Conservation (phyloP, 2,888 invertebrate species). For the Anthophora plumipes region DNA sequence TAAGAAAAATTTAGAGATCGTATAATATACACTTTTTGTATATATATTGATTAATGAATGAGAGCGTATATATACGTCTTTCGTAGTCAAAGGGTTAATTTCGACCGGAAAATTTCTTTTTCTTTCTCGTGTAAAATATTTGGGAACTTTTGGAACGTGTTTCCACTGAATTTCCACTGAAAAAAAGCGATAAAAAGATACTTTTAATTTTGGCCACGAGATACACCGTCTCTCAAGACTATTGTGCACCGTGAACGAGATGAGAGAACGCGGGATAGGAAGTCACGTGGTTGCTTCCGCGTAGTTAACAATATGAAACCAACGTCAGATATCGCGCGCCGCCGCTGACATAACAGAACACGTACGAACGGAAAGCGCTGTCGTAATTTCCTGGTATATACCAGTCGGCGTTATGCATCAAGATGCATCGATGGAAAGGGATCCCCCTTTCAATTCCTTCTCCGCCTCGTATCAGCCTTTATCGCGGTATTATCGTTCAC, state of each 20-base stretch:
- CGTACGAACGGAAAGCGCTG: conserved; percentile 28
- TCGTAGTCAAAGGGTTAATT: too few relatives aligned
- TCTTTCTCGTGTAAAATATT: too few relatives aligned
- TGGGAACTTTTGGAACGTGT: too few relatives aligned
- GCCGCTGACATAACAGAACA: conserved; percentile 53
- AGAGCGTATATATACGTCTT: too few relatives aligned
- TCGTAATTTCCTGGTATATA: conserved; percentile 48
- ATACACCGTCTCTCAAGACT: too few relatives aligned
- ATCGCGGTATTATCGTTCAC: conserved; percentile 36
- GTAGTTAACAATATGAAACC: conserved; percentile 53
- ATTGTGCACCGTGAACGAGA: background rate
- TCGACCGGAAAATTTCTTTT: too few relatives aligned
- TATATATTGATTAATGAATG: too few relatives aligned
- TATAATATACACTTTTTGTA: too few relatives aligned
- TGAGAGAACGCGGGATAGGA: conserved; percentile 53
- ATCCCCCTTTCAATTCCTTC: conserved; percentile 31
- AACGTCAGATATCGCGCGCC: conserved; percentile 29
- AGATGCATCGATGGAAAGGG: conserved; percentile 35
- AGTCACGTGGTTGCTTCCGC: conserved; percentile 51
- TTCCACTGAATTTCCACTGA: too few relatives aligned
- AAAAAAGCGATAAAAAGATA: too few relatives aligned
- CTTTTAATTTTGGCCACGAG: too few relatives aligned
- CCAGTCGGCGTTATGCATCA: conserved; percentile 15
- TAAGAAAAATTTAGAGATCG: too few relatives aligned
- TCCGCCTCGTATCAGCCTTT: conserved; percentile 17